Evolutionary conservation across 2,797 vertebrate species (phyloP).

Genomic region (Glossophaga mutica): DNA sequence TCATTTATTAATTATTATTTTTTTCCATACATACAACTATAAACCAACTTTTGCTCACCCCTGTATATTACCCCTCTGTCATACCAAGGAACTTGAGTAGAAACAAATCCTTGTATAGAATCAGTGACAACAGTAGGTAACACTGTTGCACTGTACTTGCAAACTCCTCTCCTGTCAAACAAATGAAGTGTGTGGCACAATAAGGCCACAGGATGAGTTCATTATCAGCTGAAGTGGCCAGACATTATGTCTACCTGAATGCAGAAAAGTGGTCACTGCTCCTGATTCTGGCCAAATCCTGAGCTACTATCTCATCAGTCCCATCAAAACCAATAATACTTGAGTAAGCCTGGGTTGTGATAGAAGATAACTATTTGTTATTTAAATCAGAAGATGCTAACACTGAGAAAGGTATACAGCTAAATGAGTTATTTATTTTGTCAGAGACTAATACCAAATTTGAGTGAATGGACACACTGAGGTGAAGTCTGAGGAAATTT

Average conservation of each 20-base stretch:
- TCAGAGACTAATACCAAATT: background rate
- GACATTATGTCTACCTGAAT: background rate
- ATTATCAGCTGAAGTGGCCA: background rate
- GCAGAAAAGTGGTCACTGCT: background rate
- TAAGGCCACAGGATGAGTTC: background rate
- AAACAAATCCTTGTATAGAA: background rate
- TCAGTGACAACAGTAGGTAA: background rate
- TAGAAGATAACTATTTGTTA: background rate
- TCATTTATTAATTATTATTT: background rate
- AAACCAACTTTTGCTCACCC: background rate
- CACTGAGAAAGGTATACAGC: background rate
- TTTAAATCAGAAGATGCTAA: background rate
- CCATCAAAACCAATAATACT: background rate
- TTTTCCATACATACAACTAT: background rate
- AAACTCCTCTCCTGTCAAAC: background rate
- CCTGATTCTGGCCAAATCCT: background rate
- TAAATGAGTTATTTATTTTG: background rate
- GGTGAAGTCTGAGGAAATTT: background rate
- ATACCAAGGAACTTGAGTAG: background rate
- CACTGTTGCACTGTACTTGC: background rate
- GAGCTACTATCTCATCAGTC: background rate
- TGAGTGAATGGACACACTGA: background rate
- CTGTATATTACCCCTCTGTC: background rate
- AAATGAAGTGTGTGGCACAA: fast-evolving
- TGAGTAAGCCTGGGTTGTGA: background rate